Percentiles rank a stretch among this genome's conserved stretches.
These are phyloP conservation scores for Acanthiza pusilla DNA, from an alignment of 2,797 vertebrate species.

Conservation along the genomic window DNA sequence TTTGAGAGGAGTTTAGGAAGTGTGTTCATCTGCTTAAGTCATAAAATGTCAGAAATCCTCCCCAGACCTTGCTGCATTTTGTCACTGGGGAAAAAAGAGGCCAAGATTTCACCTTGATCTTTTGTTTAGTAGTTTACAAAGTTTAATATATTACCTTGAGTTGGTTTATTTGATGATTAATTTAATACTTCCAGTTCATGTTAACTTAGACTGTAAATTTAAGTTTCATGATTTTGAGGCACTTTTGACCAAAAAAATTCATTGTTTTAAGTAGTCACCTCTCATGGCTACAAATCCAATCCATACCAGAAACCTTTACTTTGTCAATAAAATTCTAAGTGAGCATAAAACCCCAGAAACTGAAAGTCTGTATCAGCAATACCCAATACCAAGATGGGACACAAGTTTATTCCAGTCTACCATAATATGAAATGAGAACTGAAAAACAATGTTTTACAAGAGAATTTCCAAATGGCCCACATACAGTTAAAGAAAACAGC, in stretches of 20 bases:
- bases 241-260: neutral
- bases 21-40: neutral
- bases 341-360: neutral
- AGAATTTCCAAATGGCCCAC: neutral
- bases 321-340: neutral
- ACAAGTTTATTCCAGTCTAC: neutral
- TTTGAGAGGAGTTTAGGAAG: neutral
- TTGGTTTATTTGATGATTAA: neutral
- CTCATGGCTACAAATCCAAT: neutral
- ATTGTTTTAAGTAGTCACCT: neutral
- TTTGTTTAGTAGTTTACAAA: neutral
- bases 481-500: neutral
- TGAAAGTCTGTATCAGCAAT: neutral
- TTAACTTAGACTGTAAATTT: neutral
- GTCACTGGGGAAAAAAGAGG: neutral
- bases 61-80: neutral
- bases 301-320: neutral
- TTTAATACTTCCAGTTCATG: neutral
- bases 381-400: rapidly evolving
- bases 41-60: neutral
- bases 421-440: neutral
- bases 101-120: neutral
- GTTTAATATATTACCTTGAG: neutral
- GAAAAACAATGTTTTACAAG: neutral
- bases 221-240: neutral